Percentiles rank a stretch among this genome's conserved stretches.
phyloP scores from a whole-genome alignment of 2,797 vertebrate species.

The Melopsittacus undulatus region DNA sequence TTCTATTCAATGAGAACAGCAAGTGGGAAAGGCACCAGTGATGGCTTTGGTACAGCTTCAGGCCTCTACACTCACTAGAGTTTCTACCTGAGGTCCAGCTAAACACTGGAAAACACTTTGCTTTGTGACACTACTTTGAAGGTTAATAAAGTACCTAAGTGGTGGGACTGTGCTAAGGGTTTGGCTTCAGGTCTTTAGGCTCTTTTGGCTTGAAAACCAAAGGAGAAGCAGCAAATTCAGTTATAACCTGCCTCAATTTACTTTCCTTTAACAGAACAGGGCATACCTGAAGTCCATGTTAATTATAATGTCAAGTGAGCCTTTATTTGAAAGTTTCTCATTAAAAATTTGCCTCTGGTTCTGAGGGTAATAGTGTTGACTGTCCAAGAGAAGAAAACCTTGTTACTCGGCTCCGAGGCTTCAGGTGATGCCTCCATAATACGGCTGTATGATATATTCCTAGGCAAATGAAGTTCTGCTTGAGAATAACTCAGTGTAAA shows the following conservation, averaged over 20 bases:
- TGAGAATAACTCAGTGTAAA: conserved; percentile 31
- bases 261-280: neutral
- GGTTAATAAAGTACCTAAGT: neutral
- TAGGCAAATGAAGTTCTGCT: neutral
- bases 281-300: neutral
- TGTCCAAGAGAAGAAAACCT: neutral
- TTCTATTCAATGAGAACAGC: neutral
- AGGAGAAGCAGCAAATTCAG: neutral
- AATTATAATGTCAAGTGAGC: neutral
- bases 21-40: neutral
- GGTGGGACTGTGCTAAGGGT: neutral
- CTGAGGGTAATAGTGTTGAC: neutral
- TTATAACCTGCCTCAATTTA: neutral
- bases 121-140: accelerated
- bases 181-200: neutral
- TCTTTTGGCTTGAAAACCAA: neutral
- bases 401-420: neutral
- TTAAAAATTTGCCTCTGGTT: conserved; percentile 12
- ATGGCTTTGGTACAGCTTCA: neutral
- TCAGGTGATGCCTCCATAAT: neutral
- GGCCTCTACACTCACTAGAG: neutral
- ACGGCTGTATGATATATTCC: neutral
- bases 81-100: neutral
- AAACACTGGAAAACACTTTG: accelerated
- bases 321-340: neutral